Base-by-base conservation (phyloP, 2,888 invertebrate species). In the Cyaniris semiargus region DNA sequence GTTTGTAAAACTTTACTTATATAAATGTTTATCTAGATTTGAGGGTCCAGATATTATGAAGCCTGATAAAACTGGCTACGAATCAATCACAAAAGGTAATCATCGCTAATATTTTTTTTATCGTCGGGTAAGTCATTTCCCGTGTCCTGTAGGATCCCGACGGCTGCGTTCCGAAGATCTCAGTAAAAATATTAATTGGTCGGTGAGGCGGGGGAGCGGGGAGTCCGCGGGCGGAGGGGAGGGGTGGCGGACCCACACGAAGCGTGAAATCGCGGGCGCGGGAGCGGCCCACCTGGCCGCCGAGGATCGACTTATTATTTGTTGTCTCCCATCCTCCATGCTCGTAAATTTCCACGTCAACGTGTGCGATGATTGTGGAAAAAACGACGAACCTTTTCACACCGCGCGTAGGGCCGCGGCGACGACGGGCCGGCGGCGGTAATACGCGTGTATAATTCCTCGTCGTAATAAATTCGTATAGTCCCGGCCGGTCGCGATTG, bases 301-400 rank as follows among this genome's bases (percentile, higher is more conserved):
- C 86, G 80, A 85, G 85, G 84, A 83, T 84, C 86, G 89, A 85
- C 89, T 90, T 90, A 91, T 92, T 92, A 93, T 93, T 93, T 93
- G 92, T 93, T 92, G 92, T 93, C 91, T 91, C 89, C 90, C 91
- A 92, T 92, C 90, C 81, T 91, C 90, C 89, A 91, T 90, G 93
- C 92, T 93, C 93, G 92, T 94, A 94, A 94, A 94, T 93, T 92
- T 92, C 86, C 90, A 87, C 89, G 91, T 90, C 93, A 92, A 93
- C 92, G 93, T 93, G 92, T 92, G 92, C 91, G 92, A 92, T 89
- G 92, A 89, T 91, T 88, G 88, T 90, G 87, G 88, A 91, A 92
- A 92, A 92, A 92, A 91, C 84, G 87, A 86, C 90, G 90, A 92
- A 89, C 87, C 90, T 91, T 88, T 93, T 91, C 91, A 92, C 92